Conservation (phyloP, 2,888 invertebrate genomes). For the Ennomos fuscantarius region DNA sequence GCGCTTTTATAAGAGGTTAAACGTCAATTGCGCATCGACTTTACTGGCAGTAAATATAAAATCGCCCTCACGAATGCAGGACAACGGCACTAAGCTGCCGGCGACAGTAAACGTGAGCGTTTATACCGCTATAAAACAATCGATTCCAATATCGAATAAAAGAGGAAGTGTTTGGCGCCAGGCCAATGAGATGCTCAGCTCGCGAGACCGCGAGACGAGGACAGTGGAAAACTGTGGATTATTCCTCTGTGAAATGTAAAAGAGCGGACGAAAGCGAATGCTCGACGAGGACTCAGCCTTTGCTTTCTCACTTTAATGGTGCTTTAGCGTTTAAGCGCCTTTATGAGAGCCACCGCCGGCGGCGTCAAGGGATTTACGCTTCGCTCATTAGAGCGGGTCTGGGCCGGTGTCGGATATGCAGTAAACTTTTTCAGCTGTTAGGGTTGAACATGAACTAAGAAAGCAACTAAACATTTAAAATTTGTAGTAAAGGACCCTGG, state of each 20-base stretch:
- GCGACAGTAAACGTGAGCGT: conserved; percentile 72
- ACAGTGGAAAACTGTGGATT: conserved; percentile 61
- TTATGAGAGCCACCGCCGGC: conserved; percentile 56
- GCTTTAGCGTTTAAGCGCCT: conserved; percentile 67
- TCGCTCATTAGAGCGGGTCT: conserved; percentile 58
- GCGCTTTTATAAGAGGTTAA: conserved; percentile 50
- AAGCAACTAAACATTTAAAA: too few species aligned
- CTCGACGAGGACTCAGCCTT: conserved; percentile 69
- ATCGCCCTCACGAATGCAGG: conserved; percentile 64
- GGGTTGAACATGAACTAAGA: conserved; percentile 1
- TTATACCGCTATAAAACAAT: conserved; percentile 76
- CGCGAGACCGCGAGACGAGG: conserved; percentile 58
- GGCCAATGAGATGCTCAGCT: conserved; percentile 71
- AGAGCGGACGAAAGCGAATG: conserved; percentile 71
- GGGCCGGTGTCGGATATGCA: conserved; percentile 31
- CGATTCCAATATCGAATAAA: conserved; percentile 74
- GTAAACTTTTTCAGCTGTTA: conserved; percentile 14
- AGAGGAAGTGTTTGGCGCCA: conserved; percentile 69
- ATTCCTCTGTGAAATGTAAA: conserved; percentile 70
- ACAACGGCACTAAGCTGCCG: conserved; percentile 65
- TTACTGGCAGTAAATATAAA: conserved; percentile 70
- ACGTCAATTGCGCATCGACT: conserved; percentile 52
- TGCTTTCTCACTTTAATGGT: conserved; percentile 68
- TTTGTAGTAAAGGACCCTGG: too few species aligned
- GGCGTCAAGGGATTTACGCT: conserved; percentile 58